Base-by-base conservation (phyloP, 23 tunicate species). In the Clavelina lepadiformis region DNA sequence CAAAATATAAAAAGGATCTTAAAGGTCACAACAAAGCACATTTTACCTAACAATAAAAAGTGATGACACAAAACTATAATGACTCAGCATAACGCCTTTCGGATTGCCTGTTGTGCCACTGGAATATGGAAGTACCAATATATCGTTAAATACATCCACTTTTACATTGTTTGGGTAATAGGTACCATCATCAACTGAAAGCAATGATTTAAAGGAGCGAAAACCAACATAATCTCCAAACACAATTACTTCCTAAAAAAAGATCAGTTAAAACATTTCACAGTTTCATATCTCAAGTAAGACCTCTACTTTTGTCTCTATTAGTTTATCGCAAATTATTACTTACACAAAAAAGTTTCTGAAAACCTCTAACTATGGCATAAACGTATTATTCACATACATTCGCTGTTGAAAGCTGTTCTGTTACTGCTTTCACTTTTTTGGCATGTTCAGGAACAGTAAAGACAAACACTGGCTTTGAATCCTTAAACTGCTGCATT, bases 21-120 rank as follows among this genome's bases (percentile, higher is more conserved):
- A 41, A 41, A 15, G 49, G 49, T 41, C 49, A 15, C 11, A 41
- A 41, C 49, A 41, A 8, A 15, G 49, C 13, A 8, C 49, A 41
- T 41, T 8, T 41, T 41, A 41, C 49, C 15, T 41, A 15, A 15
- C 49, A 18, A 23, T 3, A 22, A 3, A 3, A 7, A 35, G 3
- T 11, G 30, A 5, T 15, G 68, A 28, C 5, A 63, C 50, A 5
- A 46, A 18, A 23, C 56, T 28, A 26, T 46, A 66, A 33, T 66
- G 72, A 24, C 20, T 66, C 18, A 24, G 28, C 7, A 66, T 44
- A 25, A 66, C 35, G 35, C 72, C 56, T 66, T 66, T 66, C 47
- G 72, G 72, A 3, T 46, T 5, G 3, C 72, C 72, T 3, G 72
- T 66, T 25, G 72, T 66, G 4, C 72, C 72, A 66, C 72, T 66